A percentile compares a stretch with the other conserved stretches of the same genome.
Conservation (phyloP, 2,888 invertebrate genomes). For the Lucinisca nassula region DNA sequence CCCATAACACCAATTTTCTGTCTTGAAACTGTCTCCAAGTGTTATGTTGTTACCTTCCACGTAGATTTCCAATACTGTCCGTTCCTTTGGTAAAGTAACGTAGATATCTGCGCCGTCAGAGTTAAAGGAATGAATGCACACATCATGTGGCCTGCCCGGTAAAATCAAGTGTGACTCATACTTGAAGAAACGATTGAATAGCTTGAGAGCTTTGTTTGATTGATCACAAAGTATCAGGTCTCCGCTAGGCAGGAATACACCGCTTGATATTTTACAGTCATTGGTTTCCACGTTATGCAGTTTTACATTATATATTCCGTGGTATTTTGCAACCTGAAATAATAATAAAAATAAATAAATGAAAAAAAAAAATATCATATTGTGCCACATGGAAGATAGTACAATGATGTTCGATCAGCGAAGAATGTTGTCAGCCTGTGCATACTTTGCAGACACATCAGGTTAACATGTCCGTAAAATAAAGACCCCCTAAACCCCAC, state of each 20-base stretch:
- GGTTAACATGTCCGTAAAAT: too few relatives aligned
- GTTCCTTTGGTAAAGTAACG: conserved; percentile 61
- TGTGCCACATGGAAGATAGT: too few relatives aligned
- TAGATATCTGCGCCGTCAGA: conserved; percentile 55
- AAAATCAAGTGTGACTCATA: conserved; percentile 45
- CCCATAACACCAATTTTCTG: conserved; percentile 66
- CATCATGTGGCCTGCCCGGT: conserved; percentile 56
- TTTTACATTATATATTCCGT: conserved; percentile 60
- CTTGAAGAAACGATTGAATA: conserved; percentile 53
- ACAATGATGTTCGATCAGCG: too few relatives aligned
- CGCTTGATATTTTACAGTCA: conserved; percentile 61
- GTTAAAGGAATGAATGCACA: conserved; percentile 63
- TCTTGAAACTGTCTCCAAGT: conserved; percentile 2
- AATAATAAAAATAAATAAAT: too few relatives aligned
- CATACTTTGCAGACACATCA: too few relatives aligned
- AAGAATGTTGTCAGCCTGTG: too few relatives aligned
- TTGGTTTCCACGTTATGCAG: conserved; percentile 50
- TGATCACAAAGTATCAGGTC: conserved; percentile 55
- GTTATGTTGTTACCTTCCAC: conserved; percentile 28
- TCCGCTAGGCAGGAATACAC: conserved; percentile 61
- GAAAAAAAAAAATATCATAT: too few relatives aligned
- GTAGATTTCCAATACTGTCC: conserved; percentile 50
- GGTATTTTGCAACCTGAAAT: conserved; percentile 42
- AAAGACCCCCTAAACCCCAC: too few relatives aligned
- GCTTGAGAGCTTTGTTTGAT: conserved; percentile 52